Conservation (phyloP, 2,113 vertebrate genomes). For the Terrapene triunguis region DNA sequence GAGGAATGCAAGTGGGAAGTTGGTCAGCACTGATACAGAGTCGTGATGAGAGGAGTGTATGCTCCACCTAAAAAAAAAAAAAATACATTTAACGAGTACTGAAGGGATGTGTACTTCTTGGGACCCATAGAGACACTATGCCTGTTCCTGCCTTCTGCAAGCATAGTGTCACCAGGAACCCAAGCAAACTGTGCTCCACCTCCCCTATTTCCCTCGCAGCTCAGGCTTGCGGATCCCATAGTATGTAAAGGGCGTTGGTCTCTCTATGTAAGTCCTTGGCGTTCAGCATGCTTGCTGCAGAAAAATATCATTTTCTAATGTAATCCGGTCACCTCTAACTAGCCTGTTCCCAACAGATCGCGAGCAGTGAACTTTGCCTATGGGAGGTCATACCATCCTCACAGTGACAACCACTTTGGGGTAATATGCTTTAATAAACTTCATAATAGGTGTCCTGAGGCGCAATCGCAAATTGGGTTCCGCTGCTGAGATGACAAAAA, state of each 20-base stretch:
- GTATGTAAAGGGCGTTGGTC: not conserved
- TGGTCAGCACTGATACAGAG: not conserved
- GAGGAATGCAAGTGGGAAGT: not conserved
- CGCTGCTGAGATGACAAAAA: not conserved
- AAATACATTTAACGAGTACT: not conserved
- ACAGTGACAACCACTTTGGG: not conserved
- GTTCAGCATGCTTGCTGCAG: accelerated
- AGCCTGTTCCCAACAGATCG: not conserved
- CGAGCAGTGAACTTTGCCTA: not conserved
- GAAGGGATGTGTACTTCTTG: not conserved
- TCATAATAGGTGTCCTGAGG: not conserved
- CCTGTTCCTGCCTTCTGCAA: not conserved
- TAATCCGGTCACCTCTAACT: not conserved
- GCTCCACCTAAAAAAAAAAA: not conserved
- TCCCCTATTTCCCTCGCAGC: not conserved
- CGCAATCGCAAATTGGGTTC: not conserved
- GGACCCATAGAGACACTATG: not conserved
- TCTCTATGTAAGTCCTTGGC: not conserved
- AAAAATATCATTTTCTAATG: not conserved
- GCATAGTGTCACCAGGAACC: not conserved
- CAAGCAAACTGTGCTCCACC: not conserved
- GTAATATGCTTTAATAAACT: not conserved
- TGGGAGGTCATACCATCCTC: not conserved
- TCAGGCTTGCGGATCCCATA: not conserved
- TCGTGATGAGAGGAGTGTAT: not conserved